Conservation (phyloP, 2,888 invertebrate species). For the Caenorhabditis wallacei region DNA sequence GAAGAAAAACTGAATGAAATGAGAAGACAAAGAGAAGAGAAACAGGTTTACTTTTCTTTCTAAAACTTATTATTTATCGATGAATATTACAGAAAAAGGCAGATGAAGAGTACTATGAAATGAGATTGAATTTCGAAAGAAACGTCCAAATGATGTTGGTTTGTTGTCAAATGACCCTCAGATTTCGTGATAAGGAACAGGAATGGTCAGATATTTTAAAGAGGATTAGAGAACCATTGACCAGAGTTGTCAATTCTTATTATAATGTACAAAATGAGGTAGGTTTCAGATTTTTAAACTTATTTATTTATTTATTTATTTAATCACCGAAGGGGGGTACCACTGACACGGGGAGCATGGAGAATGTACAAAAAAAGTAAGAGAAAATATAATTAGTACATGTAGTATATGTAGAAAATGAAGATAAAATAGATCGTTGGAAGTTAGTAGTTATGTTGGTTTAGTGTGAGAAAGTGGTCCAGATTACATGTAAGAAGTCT, state of each 20-base stretch:
- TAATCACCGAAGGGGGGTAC: too few relatives aligned
- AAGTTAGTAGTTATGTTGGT: too few relatives aligned
- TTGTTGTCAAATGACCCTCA: slow-evolving; percentile 1
- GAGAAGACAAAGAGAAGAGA: slow-evolving; percentile 3
- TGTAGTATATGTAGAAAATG: too few relatives aligned
- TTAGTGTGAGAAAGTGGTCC: too few relatives aligned
- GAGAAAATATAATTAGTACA: too few relatives aligned
- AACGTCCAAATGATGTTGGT: neutral
- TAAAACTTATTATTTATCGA: neutral
- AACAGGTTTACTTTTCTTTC: neutral
- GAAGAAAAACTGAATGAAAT: slow-evolving; percentile 1
- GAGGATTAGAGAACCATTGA: slow-evolving; percentile 2
- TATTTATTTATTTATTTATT: too few relatives aligned
- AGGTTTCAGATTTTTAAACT: neutral
- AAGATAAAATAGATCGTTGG: too few relatives aligned
- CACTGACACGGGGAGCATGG: too few relatives aligned
- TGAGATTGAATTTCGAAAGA: slow-evolving; percentile 1
- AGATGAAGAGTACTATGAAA: neutral
- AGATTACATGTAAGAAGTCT: too few relatives aligned
- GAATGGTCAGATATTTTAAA: slow-evolving; percentile 31
- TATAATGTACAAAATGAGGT: slow-evolving; percentile 20
- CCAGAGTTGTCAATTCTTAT: neutral
- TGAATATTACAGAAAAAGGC: slow-evolving; percentile 11
- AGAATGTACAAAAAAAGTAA: too few relatives aligned
- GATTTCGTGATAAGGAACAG: slow-evolving; percentile 26